Evolutionary conservation across 2,888 invertebrate genomes (phyloP).

Genomic region (Willowsia nigromaculata): DNA sequence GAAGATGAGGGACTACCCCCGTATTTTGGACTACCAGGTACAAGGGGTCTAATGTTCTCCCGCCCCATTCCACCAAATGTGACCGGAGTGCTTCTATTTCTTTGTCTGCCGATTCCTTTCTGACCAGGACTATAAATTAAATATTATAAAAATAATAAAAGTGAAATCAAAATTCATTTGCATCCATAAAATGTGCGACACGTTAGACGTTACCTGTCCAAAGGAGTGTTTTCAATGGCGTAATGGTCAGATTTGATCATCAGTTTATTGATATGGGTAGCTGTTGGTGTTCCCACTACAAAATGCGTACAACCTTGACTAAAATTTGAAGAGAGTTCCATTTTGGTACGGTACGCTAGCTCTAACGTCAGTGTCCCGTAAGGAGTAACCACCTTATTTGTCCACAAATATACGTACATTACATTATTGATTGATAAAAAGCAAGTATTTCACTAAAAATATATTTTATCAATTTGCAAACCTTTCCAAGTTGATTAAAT

Average conservation of each 20-base stretch:
- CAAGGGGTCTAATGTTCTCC: constrained; percentile 64
- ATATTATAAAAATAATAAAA: no score
- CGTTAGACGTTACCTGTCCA: constrained; percentile 48
- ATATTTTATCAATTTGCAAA: not conserved
- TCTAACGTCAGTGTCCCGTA: constrained; percentile 91
- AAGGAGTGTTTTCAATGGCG: constrained; percentile 67
- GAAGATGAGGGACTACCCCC: constrained; percentile 60
- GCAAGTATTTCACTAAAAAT: not conserved
- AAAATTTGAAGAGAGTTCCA: constrained; percentile 91
- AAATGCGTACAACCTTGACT: constrained; percentile 80
- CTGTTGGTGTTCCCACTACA: constrained; percentile 75
- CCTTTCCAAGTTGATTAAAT: constrained; percentile 90
- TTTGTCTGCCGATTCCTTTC: constrained; percentile 56
- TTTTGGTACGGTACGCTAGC: constrained; percentile 93
- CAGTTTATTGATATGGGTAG: constrained; percentile 84
- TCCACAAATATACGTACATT: not conserved
- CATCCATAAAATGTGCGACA: no score
- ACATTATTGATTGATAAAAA: not conserved
- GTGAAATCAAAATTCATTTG: not conserved
- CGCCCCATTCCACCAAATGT: constrained; percentile 57
- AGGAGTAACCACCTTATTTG: constrained; percentile 86
- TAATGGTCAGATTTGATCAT: constrained; percentile 95
- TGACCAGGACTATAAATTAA: constrained; percentile 39
- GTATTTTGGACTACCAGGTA: constrained; percentile 66
- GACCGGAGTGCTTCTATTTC: constrained; percentile 67